A percentile compares a stretch with the other conserved stretches of the same genome.
phyloP scores from a whole-genome alignment of 2,113 vertebrate species.

The Bothrops jararaca region DNA sequence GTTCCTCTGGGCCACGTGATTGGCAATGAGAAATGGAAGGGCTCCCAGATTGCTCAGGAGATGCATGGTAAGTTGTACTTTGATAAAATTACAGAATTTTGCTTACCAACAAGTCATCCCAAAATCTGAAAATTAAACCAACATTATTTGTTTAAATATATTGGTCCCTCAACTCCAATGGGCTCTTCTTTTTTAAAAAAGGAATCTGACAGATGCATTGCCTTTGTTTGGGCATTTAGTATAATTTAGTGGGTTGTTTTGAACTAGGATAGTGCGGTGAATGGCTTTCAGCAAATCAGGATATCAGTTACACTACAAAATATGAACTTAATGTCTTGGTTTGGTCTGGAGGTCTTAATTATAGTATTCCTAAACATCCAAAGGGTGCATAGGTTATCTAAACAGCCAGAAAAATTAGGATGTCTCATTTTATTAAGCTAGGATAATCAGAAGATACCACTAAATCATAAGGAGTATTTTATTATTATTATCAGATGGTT shows the following conservation, averaged over 20 bases:
- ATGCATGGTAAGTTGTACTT: constrained; percentile 74
- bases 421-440: background rate
- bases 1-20: constrained; percentile 82
- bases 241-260: background rate
- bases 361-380: background rate
- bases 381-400: background rate
- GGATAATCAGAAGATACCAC: background rate
- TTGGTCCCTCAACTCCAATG: background rate
- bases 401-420: background rate
- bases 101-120: background rate
- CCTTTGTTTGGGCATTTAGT: background rate
- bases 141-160: background rate
- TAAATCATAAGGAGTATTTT: background rate
- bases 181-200: background rate
- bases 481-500: background rate
- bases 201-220: background rate
- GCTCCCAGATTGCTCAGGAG: constrained; percentile 72
- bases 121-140: background rate
- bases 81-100: background rate
- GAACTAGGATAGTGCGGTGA: background rate
- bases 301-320: background rate
- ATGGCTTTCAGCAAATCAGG: background rate
- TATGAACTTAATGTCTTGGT: background rate
- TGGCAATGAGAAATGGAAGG: constrained; percentile 83
- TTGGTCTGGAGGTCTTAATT: background rate